Evolutionary conservation across 2,113 vertebrate genomes (phyloP).

Genomic region (Pagrus major): DNA sequence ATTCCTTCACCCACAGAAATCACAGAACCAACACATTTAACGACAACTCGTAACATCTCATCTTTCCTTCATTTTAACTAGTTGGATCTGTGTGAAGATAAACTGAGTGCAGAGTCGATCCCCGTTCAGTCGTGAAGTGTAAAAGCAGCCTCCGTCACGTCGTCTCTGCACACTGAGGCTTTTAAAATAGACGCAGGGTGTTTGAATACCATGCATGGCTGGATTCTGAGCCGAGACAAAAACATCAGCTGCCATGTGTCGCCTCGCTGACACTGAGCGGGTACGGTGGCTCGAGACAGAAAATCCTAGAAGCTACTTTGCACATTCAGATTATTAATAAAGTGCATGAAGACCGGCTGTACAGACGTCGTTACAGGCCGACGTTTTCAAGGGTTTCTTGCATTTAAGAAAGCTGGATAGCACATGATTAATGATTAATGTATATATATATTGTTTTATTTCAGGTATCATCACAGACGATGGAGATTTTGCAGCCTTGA

Average conservation of each 20-base stretch:
- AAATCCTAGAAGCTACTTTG: neutral
- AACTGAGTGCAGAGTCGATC: neutral
- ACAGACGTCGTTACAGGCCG: no score
- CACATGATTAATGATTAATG: no score
- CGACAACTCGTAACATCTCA: no score
- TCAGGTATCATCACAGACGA: neutral
- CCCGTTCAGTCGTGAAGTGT: neutral
- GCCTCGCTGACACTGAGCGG: neutral
- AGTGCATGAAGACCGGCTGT: no score
- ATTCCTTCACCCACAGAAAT: no score
- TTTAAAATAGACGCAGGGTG: constrained; percentile 8
- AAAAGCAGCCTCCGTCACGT: neutral
- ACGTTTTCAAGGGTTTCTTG: no score
- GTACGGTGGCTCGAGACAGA: neutral
- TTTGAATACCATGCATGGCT: constrained; percentile 31
- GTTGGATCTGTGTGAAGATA: no score
- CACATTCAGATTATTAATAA: no score
- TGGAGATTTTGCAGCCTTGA: constrained; percentile 27
- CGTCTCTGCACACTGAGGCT: neutral
- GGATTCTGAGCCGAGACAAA: neutral
- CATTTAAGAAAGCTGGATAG: neutral
- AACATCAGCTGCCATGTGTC: neutral
- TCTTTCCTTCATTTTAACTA: no score
- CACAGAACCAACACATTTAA: no score
- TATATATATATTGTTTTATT: no score